Evolutionary conservation across 2,888 invertebrate species (phyloP).

Genomic region (Ophion obscuratus): DNA sequence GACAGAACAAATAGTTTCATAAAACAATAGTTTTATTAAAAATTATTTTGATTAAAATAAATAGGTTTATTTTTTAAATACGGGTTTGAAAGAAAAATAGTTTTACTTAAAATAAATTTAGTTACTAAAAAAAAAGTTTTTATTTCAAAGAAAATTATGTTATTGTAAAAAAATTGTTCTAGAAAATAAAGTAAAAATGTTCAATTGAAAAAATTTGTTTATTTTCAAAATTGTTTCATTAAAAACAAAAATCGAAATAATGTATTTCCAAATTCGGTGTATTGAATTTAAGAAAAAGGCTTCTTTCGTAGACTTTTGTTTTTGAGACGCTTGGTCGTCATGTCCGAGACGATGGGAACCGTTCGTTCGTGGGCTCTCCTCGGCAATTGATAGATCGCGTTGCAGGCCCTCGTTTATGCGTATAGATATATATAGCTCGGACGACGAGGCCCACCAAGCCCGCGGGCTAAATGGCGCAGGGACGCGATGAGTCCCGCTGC

Average conservation of each 20-base stretch:
- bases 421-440: not conserved
- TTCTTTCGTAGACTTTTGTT: not conserved
- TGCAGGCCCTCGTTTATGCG: not conserved
- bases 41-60: too few relatives aligned
- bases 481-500: constrained; percentile 39
- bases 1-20: too few relatives aligned
- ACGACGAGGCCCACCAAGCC: not conserved
- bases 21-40: too few relatives aligned
- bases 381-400: constrained; percentile 50
- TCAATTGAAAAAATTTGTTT: too few relatives aligned
- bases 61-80: too few relatives aligned
- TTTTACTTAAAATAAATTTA: too few relatives aligned
- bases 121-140: too few relatives aligned
- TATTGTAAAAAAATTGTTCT: not conserved
- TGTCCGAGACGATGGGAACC: constrained; percentile 10
- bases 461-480: constrained; percentile 12
- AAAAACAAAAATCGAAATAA: not conserved
- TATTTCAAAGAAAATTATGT: too few relatives aligned
- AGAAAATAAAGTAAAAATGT: not conserved
- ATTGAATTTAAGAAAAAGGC: not conserved
- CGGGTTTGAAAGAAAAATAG: too few relatives aligned
- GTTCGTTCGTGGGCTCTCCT: constrained; percentile 30
- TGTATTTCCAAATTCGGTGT: not conserved
- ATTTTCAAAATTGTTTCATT: not conserved
- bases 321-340: not conserved